Conservation (phyloP, 2,888 invertebrate species). For the Amphipyra berbera region DNA sequence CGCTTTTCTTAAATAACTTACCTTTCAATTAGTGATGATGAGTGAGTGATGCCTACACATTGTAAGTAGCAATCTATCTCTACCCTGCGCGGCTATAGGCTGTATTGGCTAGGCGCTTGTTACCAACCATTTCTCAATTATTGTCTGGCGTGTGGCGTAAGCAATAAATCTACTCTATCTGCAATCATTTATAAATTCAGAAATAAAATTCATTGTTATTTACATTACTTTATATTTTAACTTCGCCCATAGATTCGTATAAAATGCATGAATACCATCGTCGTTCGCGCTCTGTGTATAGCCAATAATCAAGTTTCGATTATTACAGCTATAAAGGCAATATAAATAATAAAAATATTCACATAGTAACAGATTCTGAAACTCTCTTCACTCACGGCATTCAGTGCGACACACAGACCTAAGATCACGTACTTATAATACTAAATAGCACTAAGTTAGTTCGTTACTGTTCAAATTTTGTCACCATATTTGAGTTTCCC, state of each 20-base stretch:
- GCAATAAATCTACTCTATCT: slow-evolving; percentile 3
- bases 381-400: slow-evolving; percentile 63
- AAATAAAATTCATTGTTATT: slow-evolving; percentile 49
- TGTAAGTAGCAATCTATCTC: slow-evolving; percentile 25
- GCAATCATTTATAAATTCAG: slow-evolving; percentile 7
- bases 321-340: slow-evolving; percentile 68
- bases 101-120: slow-evolving; percentile 19
- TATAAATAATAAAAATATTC: slow-evolving; percentile 67
- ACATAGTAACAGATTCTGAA: slow-evolving; percentile 61
- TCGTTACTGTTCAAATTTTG: slow-evolving; percentile 73
- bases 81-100: neutral
- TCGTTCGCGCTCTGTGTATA: slow-evolving; percentile 71
- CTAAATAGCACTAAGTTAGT: slow-evolving; percentile 62
- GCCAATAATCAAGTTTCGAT: slow-evolving; percentile 65
- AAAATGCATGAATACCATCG: slow-evolving; percentile 83
- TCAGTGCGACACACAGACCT: slow-evolving; percentile 65
- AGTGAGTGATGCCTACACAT: slow-evolving; percentile 12
- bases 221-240: slow-evolving; percentile 68
- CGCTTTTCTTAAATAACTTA: too few relatives aligned
- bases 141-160: neutral
- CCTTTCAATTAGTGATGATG: neutral
- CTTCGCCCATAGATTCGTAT: slow-evolving; percentile 75
- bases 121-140: neutral
- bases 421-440: slow-evolving; percentile 69
- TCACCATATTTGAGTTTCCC: slow-evolving; percentile 84